Conservation (phyloP, 2,888 invertebrate genomes). For the Tipula unca region DNA sequence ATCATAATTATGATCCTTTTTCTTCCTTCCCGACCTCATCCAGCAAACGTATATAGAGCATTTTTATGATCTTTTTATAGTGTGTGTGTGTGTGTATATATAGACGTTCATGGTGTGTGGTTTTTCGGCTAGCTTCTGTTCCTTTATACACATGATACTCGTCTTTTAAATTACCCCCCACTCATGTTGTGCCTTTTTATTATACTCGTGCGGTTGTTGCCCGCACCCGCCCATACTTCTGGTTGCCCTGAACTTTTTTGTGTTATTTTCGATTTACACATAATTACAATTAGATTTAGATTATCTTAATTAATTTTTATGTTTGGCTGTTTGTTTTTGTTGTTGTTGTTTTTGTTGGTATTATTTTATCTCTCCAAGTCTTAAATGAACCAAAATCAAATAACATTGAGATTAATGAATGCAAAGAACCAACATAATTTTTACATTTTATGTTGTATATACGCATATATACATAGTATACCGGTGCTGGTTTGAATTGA, state of each 20-base stretch:
- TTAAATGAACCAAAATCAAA: not conserved
- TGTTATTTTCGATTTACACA: not conserved
- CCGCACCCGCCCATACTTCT: not conserved
- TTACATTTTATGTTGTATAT: too few relatives aligned
- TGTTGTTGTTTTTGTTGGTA: not conserved
- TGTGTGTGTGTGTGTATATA: not conserved
- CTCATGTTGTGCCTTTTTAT: not conserved
- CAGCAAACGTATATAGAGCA: not conserved
- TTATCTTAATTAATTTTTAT: conserved; percentile 8
- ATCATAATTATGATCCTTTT: not conserved
- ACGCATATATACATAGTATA: too few relatives aligned
- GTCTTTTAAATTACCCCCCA: not conserved
- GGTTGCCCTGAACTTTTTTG: not conserved
- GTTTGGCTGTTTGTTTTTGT: not conserved
- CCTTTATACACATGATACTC: not conserved
- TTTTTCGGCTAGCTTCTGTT: not conserved
- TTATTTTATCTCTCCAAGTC: not conserved
- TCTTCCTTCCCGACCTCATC: not conserved
- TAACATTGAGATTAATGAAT: conserved; percentile 8
- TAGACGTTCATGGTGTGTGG: not conserved
- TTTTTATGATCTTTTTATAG: not conserved
- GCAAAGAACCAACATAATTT: not conserved
- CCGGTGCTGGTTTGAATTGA: not conserved
- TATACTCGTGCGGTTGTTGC: not conserved
- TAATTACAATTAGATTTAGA: conserved; percentile 14